A percentile compares a stretch with the other conserved stretches of the same genome.
Evolutionary conservation across 2,113 vertebrate species (phyloP).

Genomic region (Pseudorhombus dupliciocellatus): DNA sequence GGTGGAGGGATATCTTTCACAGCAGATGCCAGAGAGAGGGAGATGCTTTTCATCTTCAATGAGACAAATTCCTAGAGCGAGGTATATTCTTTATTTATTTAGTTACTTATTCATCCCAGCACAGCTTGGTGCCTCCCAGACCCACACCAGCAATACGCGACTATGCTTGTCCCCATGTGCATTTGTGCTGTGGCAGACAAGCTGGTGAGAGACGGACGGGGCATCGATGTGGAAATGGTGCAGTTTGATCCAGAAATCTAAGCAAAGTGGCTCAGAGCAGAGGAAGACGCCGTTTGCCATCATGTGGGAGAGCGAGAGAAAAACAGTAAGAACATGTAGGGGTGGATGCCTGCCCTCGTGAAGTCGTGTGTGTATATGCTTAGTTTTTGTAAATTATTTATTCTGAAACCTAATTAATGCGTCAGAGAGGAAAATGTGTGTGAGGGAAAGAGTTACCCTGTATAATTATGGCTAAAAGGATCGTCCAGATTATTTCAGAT

Average conservation of each 20-base stretch:
- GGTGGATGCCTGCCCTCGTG: conserved; percentile 40
- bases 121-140: conserved; percentile 56
- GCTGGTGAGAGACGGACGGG: conserved; percentile 19
- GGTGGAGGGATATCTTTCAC: conserved; percentile 74
- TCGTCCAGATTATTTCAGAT: conserved; percentile 43
- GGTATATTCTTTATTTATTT: conserved; percentile 76
- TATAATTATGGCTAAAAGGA: conserved; percentile 38
- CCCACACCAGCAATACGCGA: conserved; percentile 41
- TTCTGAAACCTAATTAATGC: conserved; percentile 10
- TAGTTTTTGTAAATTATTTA: conserved; percentile 33
- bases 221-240: conserved; percentile 23
- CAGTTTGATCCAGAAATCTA: conserved; percentile 43
- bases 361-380: conserved; percentile 29
- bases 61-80: conserved; percentile 74
- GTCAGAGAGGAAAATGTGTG: neutral
- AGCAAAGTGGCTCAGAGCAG: conserved; percentile 41
- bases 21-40: conserved; percentile 75
- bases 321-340: conserved; percentile 37
- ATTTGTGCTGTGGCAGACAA: conserved; percentile 23
- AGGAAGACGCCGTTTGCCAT: conserved; percentile 50
- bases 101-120: conserved; percentile 68
- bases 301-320: conserved; percentile 47
- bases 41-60: conserved; percentile 81
- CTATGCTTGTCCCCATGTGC: conserved; percentile 36
- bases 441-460: neutral